Conservation (phyloP, 2,888 invertebrate genomes). For the Sesamia inferens region DNA sequence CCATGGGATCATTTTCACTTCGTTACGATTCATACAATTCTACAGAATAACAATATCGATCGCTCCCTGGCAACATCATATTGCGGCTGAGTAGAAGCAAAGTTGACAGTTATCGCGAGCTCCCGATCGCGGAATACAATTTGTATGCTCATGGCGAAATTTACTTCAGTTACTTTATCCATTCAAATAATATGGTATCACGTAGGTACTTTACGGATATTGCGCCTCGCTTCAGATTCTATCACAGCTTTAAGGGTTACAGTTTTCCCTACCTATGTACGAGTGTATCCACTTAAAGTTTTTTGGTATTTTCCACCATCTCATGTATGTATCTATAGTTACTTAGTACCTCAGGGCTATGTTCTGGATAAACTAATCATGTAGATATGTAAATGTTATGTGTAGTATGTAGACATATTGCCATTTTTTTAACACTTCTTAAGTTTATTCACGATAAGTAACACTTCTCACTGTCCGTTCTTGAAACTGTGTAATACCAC, state of each 20-base stretch:
- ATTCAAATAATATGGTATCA: constrained; percentile 58
- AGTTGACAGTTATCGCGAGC: constrained; percentile 68
- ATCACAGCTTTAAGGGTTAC: constrained; percentile 41
- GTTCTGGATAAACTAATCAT: not conserved
- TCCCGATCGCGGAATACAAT: constrained; percentile 64
- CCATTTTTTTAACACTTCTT: not conserved
- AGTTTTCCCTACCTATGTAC: constrained; percentile 9
- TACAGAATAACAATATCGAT: constrained; percentile 52
- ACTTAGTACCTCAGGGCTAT: not conserved
- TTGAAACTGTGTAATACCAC: not conserved
- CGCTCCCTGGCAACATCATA: constrained; percentile 47
- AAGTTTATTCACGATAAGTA: not conserved
- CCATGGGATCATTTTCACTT: constrained; percentile 60
- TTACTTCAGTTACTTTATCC: constrained; percentile 60
- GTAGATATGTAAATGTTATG: not conserved
- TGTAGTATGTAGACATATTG: not conserved
- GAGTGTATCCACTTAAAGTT: constrained; percentile 9
- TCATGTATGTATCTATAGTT: not conserved
- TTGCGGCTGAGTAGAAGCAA: constrained; percentile 62
- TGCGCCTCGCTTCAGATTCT: constrained; percentile 41
- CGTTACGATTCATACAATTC: constrained; percentile 59
- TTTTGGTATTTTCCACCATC: constrained; percentile 12
- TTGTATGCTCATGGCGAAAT: constrained; percentile 65
- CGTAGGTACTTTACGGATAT: constrained; percentile 55
- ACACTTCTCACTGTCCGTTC: not conserved